phyloP scores from a whole-genome alignment of 2,797 vertebrate genomes.

The Spea hammondii region DNA sequence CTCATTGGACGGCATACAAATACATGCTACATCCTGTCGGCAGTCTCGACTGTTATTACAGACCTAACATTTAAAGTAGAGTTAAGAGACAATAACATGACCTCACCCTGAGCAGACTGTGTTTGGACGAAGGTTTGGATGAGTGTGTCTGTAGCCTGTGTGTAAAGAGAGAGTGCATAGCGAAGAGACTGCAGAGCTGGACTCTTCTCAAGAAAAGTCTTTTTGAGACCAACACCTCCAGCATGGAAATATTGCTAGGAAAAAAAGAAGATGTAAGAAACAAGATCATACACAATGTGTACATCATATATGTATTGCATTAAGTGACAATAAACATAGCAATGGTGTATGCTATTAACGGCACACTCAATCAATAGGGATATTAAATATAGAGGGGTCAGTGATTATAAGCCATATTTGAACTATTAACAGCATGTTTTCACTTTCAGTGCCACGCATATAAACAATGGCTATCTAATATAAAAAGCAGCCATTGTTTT shows the following conservation, averaged over 20 bases:
- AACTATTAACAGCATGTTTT: too few species aligned
- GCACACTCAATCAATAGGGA: too few species aligned
- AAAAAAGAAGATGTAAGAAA: not conserved
- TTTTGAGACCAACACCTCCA: conserved; percentile 94
- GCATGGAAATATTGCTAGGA: conserved; percentile 97
- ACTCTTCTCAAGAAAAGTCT: conserved; percentile 97
- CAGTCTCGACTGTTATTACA: not conserved
- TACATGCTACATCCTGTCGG: not conserved
- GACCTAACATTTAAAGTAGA: not conserved
- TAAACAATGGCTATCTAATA: too few species aligned
- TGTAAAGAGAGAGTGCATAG: conserved; percentile 96
- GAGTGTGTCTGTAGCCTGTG: conserved; percentile 95
- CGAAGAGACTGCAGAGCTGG: conserved; percentile 91
- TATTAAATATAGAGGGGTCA: too few species aligned
- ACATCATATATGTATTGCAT: too few species aligned
- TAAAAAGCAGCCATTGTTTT: too few species aligned
- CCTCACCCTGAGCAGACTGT: conserved; percentile 88
- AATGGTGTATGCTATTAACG: too few species aligned
- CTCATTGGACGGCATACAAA: not conserved
- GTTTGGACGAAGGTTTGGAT: conserved; percentile 97
- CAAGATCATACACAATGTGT: not conserved
- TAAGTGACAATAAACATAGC: too few species aligned
- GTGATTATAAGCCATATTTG: too few species aligned
- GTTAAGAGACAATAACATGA: not conserved
- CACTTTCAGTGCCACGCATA: too few species aligned